These are phyloP conservation scores for Trichonephila inaurata DNA, from an alignment of 1,140 invertebrate species.

Conservation along the genomic window DNA sequence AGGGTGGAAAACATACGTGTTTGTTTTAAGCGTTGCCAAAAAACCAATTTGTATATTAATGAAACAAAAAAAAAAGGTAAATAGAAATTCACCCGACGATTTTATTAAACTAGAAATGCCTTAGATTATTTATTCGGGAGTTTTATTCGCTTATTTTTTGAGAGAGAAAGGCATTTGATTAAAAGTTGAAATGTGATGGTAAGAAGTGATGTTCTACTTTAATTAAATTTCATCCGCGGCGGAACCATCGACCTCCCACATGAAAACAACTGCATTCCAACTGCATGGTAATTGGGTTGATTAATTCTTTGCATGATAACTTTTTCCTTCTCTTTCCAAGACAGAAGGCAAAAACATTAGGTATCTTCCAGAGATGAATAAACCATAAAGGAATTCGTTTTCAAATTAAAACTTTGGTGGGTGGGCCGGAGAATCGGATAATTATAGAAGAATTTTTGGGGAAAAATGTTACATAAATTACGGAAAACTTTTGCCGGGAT, in stretches of 20 bases:
- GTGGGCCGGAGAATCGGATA: not conserved
- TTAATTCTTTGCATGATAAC: constrained; percentile 75
- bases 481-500: not conserved
- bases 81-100: constrained; percentile 52
- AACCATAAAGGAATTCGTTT: constrained; percentile 58
- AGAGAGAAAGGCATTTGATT: constrained; percentile 58
- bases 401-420: constrained; percentile 31
- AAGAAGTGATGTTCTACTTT: constrained; percentile 68
- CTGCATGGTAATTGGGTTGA: constrained; percentile 72
- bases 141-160: constrained; percentile 51
- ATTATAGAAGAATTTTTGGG: constrained; percentile 16
- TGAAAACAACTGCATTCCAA: constrained; percentile 59
- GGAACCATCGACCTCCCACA: not conserved
- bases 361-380: constrained; percentile 43
- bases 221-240: constrained; percentile 64
- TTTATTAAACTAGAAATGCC: constrained; percentile 72
- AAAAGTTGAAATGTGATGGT: constrained; percentile 66
- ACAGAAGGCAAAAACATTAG: constrained; percentile 5
- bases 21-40: constrained; percentile 68
- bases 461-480: constrained; percentile 3
- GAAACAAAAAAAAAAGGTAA: constrained; percentile 70
- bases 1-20: constrained; percentile 36
- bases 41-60: constrained; percentile 77
- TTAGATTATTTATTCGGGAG: constrained; percentile 62
- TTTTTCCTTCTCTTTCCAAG: not conserved